These are phyloP conservation scores for Alaudala cheleensis DNA, from an alignment of 2,113 vertebrate genomes.

Conservation along the genomic window DNA sequence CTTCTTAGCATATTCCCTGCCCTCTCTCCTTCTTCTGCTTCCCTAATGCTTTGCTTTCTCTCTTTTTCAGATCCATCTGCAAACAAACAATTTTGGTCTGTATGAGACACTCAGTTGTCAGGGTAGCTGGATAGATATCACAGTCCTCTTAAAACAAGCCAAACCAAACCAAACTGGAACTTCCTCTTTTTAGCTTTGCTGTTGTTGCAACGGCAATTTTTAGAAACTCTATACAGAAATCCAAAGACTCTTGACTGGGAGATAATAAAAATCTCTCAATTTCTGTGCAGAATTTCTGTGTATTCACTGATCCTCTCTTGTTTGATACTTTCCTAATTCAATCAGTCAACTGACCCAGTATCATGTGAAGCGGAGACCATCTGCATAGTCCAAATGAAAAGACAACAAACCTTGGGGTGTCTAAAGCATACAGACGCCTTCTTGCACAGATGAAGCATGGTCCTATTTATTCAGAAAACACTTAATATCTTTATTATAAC, in stretches of 20 bases:
- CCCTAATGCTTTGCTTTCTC: not conserved
- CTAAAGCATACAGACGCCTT: not conserved
- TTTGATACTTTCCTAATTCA: not conserved
- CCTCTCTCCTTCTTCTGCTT: not conserved
- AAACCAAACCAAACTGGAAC: not conserved
- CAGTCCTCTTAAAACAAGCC: not conserved
- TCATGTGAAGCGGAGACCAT: not conserved
- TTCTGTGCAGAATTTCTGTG: not conserved
- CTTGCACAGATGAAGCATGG: not conserved
- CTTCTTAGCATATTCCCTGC: slow-evolving; percentile 1
- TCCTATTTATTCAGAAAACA: not conserved
- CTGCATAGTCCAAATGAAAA: not conserved
- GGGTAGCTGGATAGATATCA: not conserved
- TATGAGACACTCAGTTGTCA: not conserved
- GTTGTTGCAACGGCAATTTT: not conserved
- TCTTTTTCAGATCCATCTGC: not conserved
- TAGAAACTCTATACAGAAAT: not conserved
- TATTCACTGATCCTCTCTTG: not conserved
- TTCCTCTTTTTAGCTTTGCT: not conserved
- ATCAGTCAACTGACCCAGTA: not conserved
- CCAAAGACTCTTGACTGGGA: not conserved
- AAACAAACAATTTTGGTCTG: not conserved
- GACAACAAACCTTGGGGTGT: not conserved
- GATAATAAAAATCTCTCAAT: not conserved
- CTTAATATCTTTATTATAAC: not conserved